Conservation (phyloP, 2,113 vertebrate species). For the Taxidea taxus region DNA sequence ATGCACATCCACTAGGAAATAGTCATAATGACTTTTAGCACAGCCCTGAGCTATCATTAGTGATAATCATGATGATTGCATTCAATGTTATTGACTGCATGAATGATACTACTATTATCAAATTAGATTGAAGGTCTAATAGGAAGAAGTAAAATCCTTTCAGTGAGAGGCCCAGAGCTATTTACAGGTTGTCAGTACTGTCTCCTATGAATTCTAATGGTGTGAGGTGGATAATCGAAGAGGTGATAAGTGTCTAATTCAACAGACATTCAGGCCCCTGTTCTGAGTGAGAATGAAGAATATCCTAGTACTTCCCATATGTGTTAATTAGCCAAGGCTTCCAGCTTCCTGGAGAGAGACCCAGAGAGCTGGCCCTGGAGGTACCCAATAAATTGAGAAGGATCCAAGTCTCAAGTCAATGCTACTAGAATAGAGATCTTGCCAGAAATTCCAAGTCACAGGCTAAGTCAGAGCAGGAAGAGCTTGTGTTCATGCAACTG, state of each 20-base stretch:
- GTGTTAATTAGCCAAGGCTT: slow-evolving; percentile 19
- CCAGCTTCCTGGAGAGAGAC: slow-evolving; percentile 3
- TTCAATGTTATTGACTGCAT: background rate
- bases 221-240: background rate
- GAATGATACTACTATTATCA: slow-evolving; percentile 40
- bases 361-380: background rate
- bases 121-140: background rate
- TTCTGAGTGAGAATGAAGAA: slow-evolving; percentile 25
- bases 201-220: background rate
- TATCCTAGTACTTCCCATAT: background rate
- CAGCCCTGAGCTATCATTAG: slow-evolving; percentile 13
- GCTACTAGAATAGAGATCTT: background rate
- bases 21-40: slow-evolving; percentile 27
- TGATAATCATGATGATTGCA: background rate
- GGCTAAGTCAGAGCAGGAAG: background rate
- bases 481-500: background rate
- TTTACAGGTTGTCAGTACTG: background rate
- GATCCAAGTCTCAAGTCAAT: background rate
- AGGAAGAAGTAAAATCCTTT: slow-evolving; percentile 7
- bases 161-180: background rate
- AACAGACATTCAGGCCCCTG: background rate
- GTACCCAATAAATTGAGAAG: slow-evolving; percentile 1
- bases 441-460: background rate
- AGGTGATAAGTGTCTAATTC: background rate
- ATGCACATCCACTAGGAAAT: background rate